Base-by-base conservation (phyloP, 2,888 invertebrate genomes). In the Caradrina clavipalpis region DNA sequence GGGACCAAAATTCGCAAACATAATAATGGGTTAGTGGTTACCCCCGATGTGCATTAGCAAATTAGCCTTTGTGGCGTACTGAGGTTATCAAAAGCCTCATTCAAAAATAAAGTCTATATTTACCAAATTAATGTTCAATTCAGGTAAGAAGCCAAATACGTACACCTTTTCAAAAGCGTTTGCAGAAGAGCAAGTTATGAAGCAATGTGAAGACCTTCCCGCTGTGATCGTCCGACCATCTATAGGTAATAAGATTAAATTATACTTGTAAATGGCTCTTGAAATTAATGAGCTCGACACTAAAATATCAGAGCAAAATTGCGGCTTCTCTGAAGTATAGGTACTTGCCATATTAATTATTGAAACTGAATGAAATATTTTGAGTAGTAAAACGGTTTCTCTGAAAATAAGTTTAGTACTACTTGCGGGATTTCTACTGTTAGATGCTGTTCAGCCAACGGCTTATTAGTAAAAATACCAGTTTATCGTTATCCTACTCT, bases 151-250 rank as follows among this genome's bases (percentile, higher is more conserved):
- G 49, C 86, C 86, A 2, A 86, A 86, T 47, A 86, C 85, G 0
- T 86, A 86, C 56, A 86, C 85, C 11, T 85, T 76, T 53, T 77
- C 85, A 15, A 86, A 86, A 71, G 81, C 86, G 10, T 76, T 84
- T 4, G 85, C 86, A 2, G 86, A 86, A 68, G 78, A 82, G 54
- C 51, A 76, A 22, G 72, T 86, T 50, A 68, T 69, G 72, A 77
- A 65, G 26, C 71, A 80, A 54, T 69, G 69, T 7, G 57, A 60
- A 31, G 50, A 73, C 31, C 53, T 86, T 8, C 86, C 86, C 6
- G 51, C 72, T 39, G 75, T 82, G 0, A 86, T 86, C 19, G 65
- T 86, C 2, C 72, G 86, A 39, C 86, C 86, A 2, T 84, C 86
- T 26, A 77, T 80, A 51, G 80, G 76, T 78, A 70, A 60, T 56